Evolutionary conservation across 2,113 vertebrate genomes (phyloP).

Genomic region (Paratilapia polleni): DNA sequence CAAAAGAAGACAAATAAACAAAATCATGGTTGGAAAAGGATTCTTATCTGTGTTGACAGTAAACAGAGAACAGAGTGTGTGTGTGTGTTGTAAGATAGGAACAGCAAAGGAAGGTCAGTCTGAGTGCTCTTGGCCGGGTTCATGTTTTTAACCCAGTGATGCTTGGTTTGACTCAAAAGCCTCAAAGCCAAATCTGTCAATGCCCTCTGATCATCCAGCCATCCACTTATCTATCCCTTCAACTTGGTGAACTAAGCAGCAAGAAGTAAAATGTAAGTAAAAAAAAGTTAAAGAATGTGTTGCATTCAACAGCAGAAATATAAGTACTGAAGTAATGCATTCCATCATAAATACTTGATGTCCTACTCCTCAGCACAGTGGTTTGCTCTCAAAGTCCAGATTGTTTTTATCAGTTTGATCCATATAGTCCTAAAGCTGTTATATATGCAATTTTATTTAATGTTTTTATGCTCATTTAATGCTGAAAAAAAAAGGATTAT

Average conservation of each 20-base stretch:
- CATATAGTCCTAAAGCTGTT: too few relatives aligned
- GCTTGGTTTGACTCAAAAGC: slow-evolving; percentile 29
- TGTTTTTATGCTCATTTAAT: too few relatives aligned
- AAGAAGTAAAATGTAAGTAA: not conserved
- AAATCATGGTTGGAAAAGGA: not conserved
- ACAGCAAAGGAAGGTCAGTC: not conserved
- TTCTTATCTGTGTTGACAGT: slow-evolving; percentile 42
- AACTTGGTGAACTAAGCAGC: rapidly evolving
- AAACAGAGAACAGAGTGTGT: slow-evolving; percentile 43
- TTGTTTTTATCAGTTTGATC: too few relatives aligned
- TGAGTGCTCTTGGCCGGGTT: not conserved
- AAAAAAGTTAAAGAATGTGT: not conserved
- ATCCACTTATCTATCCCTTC: not conserved
- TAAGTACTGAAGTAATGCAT: not conserved
- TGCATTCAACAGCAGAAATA: not conserved
- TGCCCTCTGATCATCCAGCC: not conserved
- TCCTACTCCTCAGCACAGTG: not conserved
- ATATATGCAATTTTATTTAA: too few relatives aligned
- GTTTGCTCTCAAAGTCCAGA: too few relatives aligned
- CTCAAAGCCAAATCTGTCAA: not conserved
- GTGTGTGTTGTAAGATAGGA: slow-evolving; percentile 9
- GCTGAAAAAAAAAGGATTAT: too few relatives aligned
- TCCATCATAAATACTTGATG: not conserved
- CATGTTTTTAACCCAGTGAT: slow-evolving; percentile 11
- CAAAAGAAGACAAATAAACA: slow-evolving; percentile 30